These are phyloP conservation scores for Crocuta crocuta DNA, from an alignment of 2,113 vertebrate species.

Conservation along the genomic window DNA sequence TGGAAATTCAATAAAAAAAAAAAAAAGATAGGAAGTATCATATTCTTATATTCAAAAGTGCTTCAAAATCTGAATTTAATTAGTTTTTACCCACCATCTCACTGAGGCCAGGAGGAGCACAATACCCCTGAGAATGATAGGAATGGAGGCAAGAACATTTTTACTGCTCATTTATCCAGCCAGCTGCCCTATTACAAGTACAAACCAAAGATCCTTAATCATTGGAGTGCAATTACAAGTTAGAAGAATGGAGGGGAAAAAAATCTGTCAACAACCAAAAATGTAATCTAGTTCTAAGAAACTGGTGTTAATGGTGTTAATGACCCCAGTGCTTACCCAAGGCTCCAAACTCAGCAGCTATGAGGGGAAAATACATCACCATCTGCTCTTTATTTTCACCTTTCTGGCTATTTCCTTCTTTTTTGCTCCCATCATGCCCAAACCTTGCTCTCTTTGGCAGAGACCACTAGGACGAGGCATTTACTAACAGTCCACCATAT, in stretches of 20 bases:
- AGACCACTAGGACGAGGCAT: neutral
- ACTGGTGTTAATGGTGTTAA: neutral
- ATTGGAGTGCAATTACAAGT: neutral
- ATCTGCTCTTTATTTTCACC: neutral
- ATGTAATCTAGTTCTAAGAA: neutral
- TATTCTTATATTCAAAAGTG: slow-evolving; percentile 43
- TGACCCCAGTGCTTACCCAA: neutral
- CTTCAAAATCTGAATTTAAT: slow-evolving; percentile 64
- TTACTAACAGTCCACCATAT: neutral
- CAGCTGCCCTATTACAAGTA: slow-evolving; percentile 32
- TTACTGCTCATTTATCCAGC: slow-evolving; percentile 47
- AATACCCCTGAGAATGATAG: slow-evolving; percentile 21
- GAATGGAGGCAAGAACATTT: slow-evolving; percentile 7
- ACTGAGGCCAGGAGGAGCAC: slow-evolving; percentile 6
- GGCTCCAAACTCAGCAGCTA: neutral
- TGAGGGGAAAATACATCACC: slow-evolving; percentile 6
- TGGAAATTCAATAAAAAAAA: slow-evolving; percentile 19
- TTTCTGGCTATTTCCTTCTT: neutral
- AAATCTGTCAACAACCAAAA: slow-evolving; percentile 33
- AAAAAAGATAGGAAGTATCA: slow-evolving; percentile 17
- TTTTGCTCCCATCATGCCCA: slow-evolving; percentile 41
- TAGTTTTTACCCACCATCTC: slow-evolving; percentile 39
- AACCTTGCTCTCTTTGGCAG: neutral
- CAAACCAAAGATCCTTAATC: slow-evolving; percentile 24
- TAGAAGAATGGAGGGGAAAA: neutral